A percentile compares a stretch with the other conserved stretches of the same genome.
Conservation (phyloP, 92 coral and sea anemone genomes). For the Epizoanthus ramosus region DNA sequence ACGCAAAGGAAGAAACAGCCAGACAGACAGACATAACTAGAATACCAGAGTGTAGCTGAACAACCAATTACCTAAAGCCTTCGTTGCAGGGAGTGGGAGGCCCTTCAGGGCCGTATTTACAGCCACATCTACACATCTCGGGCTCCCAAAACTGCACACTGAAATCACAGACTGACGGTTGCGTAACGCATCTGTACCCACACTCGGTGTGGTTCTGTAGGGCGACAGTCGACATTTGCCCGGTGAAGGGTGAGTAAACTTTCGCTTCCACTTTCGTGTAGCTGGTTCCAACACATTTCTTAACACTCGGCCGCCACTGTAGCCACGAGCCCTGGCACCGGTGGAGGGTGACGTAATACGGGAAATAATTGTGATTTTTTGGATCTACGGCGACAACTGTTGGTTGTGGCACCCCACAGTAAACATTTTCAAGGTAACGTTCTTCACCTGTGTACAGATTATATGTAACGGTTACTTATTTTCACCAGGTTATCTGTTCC, state of each 20-base stretch:
- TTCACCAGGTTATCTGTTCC: too few species aligned
- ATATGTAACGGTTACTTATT: too few species aligned
- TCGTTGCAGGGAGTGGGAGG: constrained; percentile 59
- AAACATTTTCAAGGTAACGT: constrained; percentile 28
- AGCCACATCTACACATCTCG: constrained; percentile 50
- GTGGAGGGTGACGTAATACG: constrained; percentile 56
- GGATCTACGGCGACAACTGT: constrained; percentile 56
- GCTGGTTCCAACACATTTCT: constrained; percentile 37
- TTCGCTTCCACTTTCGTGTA: constrained; percentile 46
- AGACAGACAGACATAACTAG: neutral
- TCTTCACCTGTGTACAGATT: neutral
- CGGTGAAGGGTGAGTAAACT: constrained; percentile 12
- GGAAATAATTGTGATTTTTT: constrained; percentile 34
- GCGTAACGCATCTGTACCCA: constrained; percentile 39
- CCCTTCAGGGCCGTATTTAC: constrained; percentile 51
- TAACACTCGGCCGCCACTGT: constrained; percentile 27
- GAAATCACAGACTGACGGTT: constrained; percentile 40
- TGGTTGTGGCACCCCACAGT: constrained; percentile 44
- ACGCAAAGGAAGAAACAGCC: neutral
- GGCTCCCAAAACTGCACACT: constrained; percentile 44
- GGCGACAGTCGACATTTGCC: neutral
- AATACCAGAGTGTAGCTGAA: neutral
- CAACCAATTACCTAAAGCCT: constrained; percentile 53
- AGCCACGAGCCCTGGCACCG: constrained; percentile 66
- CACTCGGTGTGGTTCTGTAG: constrained; percentile 71